Conservation (phyloP, 2,113 vertebrate genomes). For the Arizona elegans region DNA sequence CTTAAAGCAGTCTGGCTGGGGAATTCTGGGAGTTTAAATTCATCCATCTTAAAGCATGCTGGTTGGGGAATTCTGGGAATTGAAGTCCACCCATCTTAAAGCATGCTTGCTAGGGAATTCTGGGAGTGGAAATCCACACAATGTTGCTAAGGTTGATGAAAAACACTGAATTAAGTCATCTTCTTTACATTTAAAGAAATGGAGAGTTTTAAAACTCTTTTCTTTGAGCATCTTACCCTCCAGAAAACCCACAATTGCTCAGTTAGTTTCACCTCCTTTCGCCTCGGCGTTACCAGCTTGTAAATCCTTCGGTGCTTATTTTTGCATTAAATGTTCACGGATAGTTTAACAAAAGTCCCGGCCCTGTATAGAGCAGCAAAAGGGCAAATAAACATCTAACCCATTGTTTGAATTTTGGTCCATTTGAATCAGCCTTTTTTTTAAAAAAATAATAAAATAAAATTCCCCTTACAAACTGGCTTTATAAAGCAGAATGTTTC, state of each 20-base stretch:
- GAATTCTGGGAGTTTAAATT: too few relatives aligned
- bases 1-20: too few relatives aligned
- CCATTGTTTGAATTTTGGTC: conserved; percentile 41
- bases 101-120: not conserved
- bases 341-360: not conserved
- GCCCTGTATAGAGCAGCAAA: conserved; percentile 31
- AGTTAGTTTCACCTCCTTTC: too few relatives aligned
- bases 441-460: not conserved
- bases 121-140: not conserved
- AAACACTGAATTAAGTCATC: not conserved
- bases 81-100: not conserved
- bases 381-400: conserved; percentile 55
- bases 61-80: not conserved
- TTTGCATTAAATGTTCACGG: conserved; percentile 27
- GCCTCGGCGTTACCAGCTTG: not conserved
- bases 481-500: conserved; percentile 54
- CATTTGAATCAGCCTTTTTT: conserved; percentile 39
- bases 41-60: too few relatives aligned
- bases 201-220: not conserved
- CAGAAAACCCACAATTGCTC: not conserved
- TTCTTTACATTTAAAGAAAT: not conserved
- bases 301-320: not conserved
- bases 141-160: not conserved
- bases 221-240: not conserved
- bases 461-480: conserved; percentile 17